Evolutionary conservation across 2,888 invertebrate genomes (phyloP).

Genomic region (Entomobrya multifasciata): DNA sequence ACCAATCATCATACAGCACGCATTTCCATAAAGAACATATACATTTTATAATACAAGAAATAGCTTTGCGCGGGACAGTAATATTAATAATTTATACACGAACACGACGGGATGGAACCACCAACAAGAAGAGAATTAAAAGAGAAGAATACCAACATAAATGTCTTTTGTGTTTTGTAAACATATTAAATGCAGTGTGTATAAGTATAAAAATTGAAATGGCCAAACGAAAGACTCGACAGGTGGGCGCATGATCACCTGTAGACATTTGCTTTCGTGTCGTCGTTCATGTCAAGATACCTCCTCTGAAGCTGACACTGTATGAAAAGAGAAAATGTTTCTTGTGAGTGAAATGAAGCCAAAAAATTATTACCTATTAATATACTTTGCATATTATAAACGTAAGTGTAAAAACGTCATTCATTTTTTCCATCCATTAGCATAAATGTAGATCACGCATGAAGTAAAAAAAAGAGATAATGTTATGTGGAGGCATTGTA

Average conservation of each 20-base stretch:
- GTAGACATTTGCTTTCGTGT: slow-evolving; percentile 51
- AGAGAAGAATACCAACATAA: slow-evolving; percentile 12
- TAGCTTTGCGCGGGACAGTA: not conserved
- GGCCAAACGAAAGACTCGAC: slow-evolving; percentile 37
- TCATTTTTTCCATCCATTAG: slow-evolving; percentile 34
- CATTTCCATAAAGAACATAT: no score
- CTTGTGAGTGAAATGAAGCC: slow-evolving; percentile 16
- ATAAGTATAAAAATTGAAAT: slow-evolving; percentile 13
- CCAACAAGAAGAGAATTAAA: slow-evolving; percentile 26
- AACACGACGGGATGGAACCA: slow-evolving; percentile 50
- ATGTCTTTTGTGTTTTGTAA: not conserved
- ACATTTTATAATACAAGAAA: not conserved
- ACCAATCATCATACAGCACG: slow-evolving; percentile 32
- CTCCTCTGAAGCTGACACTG: slow-evolving; percentile 42
- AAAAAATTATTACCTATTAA: slow-evolving; percentile 7
- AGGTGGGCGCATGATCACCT: slow-evolving; percentile 61
- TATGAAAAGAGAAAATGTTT: not conserved
- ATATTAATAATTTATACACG: slow-evolving; percentile 55
- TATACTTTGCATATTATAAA: slow-evolving; percentile 37
- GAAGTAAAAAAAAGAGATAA: not conserved
- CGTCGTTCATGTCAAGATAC: slow-evolving; percentile 51
- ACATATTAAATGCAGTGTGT: not conserved
- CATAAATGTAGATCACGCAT: slow-evolving; percentile 9
- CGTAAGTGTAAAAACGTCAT: slow-evolving; percentile 29
- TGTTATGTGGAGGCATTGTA: not conserved